Evolutionary conservation across 2,888 invertebrate species (phyloP).

Genomic region (Watsonalla binaria): DNA sequence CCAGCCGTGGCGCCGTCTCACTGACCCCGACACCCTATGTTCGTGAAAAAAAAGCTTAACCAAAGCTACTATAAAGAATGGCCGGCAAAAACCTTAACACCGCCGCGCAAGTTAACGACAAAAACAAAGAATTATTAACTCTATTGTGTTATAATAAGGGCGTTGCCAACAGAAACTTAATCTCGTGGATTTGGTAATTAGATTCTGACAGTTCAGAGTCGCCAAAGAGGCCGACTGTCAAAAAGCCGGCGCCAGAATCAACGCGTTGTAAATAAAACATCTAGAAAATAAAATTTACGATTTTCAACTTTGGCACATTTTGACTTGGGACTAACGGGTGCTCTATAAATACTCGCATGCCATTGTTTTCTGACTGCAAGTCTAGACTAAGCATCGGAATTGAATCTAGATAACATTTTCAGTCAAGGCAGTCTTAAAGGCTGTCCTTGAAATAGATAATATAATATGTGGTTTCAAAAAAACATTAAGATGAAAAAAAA

Average conservation of each 20-base stretch:
- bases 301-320: conserved; percentile 39
- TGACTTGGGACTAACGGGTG: conserved; percentile 17
- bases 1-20: conserved; percentile 57
- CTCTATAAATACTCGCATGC: not conserved
- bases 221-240: conserved; percentile 74
- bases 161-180: conserved; percentile 16
- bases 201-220: conserved; percentile 73
- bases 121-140: conserved; percentile 22
- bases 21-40: conserved; percentile 64
- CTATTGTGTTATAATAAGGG: conserved; percentile 23
- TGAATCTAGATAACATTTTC: not conserved
- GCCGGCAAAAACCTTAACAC: conserved; percentile 55
- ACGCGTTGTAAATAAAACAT: conserved; percentile 64
- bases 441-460: too few relatives aligned
- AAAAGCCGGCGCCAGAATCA: conserved; percentile 68
- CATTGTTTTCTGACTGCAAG: not conserved
- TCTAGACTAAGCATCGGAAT: not conserved
- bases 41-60: conserved; percentile 41
- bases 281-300: conserved; percentile 46
- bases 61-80: conserved; percentile 66
- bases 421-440: too few relatives aligned
- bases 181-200: conserved; percentile 58
- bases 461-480: too few relatives aligned
- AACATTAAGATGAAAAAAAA: too few relatives aligned
- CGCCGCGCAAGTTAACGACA: conserved; percentile 17